A percentile compares a stretch with the other conserved stretches of the same genome.
phyloP scores from a whole-genome alignment of 2,888 invertebrate genomes.

The Diarsia dahlii region DNA sequence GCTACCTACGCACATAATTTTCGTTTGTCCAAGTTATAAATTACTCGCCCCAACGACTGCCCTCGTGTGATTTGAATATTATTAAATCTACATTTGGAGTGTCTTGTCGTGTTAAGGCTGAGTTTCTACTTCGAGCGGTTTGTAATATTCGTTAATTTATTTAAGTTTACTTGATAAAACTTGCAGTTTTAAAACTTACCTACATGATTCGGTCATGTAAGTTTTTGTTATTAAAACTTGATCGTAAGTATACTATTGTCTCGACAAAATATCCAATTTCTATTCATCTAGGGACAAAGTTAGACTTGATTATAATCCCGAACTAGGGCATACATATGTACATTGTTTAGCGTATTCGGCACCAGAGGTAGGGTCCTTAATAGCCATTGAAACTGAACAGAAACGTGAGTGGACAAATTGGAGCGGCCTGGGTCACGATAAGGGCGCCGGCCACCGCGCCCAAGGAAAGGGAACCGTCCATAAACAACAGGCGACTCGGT shows the following conservation, averaged over 20 bases:
- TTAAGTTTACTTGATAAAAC: background rate
- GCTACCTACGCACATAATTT: slow-evolving; percentile 85
- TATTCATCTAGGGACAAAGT: background rate
- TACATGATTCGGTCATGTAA: background rate
- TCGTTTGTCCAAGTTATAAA: slow-evolving; percentile 84
- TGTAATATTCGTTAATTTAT: slow-evolving; percentile 40
- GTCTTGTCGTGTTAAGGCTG: slow-evolving; percentile 65
- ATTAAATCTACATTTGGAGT: slow-evolving; percentile 82
- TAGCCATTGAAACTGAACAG: slow-evolving; percentile 88
- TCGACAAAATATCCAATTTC: background rate
- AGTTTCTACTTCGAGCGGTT: slow-evolving; percentile 65
- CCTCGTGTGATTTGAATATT: slow-evolving; percentile 80
- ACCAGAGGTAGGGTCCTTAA: slow-evolving; percentile 86
- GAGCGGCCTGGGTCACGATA: slow-evolving; percentile 87
- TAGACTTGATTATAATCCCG: background rate
- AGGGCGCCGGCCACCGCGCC: slow-evolving; percentile 74
- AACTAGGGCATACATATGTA: slow-evolving; percentile 53
- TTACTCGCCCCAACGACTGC: slow-evolving; percentile 70
- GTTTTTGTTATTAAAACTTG: background rate
- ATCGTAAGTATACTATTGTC: background rate
- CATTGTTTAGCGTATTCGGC: slow-evolving; percentile 65
- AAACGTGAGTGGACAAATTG: slow-evolving; percentile 89
- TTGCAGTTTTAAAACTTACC: background rate
- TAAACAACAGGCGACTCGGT: slow-evolving; percentile 89
- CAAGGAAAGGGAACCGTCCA: slow-evolving; percentile 87